Evolutionary conservation across 2,113 vertebrate species (phyloP).

Genomic region (Aegithalos caudatus): DNA sequence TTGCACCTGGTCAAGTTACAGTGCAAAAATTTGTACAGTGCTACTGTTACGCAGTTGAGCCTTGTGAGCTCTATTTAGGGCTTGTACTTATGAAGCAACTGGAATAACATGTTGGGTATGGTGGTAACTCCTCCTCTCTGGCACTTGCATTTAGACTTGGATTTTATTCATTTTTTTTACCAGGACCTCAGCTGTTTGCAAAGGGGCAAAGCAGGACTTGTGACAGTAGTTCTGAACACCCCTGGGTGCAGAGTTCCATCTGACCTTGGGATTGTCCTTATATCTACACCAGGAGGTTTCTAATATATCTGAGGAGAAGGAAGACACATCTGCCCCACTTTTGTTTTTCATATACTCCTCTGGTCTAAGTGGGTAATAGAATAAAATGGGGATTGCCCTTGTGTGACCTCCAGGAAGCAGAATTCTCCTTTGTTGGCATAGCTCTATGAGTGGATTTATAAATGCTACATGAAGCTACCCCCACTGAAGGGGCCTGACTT

Average conservation of each 20-base stretch:
- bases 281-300: not conserved
- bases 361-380: not conserved
- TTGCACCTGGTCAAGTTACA: slow-evolving; percentile 34
- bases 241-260: not conserved
- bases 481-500: not conserved
- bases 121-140: not conserved
- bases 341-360: not conserved
- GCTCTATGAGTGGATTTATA: not conserved
- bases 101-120: not conserved
- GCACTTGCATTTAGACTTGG: not conserved
- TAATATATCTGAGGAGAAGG: not conserved
- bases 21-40: not conserved
- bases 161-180: not conserved
- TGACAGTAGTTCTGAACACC: not conserved
- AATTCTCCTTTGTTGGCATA: not conserved
- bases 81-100: not conserved
- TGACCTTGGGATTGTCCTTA: not conserved
- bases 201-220: not conserved
- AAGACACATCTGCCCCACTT: not conserved
- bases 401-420: not conserved
- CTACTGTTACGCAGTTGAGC: slow-evolving; percentile 7
- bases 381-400: not conserved
- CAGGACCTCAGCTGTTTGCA: not conserved
- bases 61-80: not conserved
- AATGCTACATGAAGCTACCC: not conserved